Base-by-base conservation (phyloP, 53 echinoderm and acorn worm species). In the Glandiceps talaboti region DNA sequence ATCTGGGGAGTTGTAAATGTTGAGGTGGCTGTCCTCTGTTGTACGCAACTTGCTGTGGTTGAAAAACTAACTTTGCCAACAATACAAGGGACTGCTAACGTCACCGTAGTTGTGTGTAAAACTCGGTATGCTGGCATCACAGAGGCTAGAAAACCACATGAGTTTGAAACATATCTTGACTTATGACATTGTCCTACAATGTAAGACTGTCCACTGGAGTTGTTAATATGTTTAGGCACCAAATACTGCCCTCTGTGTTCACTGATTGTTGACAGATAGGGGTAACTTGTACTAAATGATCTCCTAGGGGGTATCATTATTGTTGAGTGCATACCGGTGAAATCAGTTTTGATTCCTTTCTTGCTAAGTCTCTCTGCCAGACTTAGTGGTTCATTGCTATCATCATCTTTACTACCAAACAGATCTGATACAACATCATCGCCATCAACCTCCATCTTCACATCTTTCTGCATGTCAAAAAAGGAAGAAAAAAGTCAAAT, bases 281-380 rank as follows among this genome's bases (percentile, higher is more conserved):
- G 20, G 20, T 20, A 12, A 20, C 64, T 12, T 12, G 64, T 45
- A 45, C 6, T 12, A 20, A 45, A 45, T 45, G 64, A 45, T 45
- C 64, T 45, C 64, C 20, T 45, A 20, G 64, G 64, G 20, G 64
- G 64, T 12, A 20, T 12, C 64, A 45, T 45, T 12, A 45, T 45
- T 12, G 64, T 12, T 6, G 6, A 12, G 20, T 45, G 6, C 20
- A 20, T 45, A 45, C 64, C 64, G 64, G 64, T 6, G 6, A 45
- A 45, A 20, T 45, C 20, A 0, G 82, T 64, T 76, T 94, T 91
- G 6, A 20, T 45, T 27, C 85, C 86, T 79, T 92, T 94, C 31
- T 87, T 83, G 0, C 83, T 88, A 25, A 94, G 92, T 29, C 94
- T 86, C 32, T 94, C 88, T 27, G 90, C 90, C 1, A 94, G 81